Evolutionary conservation across 2,888 invertebrate species (phyloP), one percentile per base, ranked within the genome.

Genomic region (Eubasilissa splendida): DNA sequence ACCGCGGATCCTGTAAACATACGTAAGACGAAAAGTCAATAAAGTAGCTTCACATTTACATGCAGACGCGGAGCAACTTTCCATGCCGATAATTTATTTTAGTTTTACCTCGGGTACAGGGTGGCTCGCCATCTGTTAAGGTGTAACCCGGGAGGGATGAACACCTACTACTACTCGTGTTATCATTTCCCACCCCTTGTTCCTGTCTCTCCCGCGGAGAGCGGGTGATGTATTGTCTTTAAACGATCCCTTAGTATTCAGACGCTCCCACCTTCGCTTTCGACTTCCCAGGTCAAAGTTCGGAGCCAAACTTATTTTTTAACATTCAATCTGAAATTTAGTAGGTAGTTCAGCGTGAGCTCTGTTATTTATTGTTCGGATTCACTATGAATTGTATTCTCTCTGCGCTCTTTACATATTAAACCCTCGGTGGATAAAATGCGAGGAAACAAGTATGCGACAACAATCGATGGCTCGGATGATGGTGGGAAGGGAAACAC

Each of bases 221-320:
- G 76, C 65, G 65, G 65, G 77, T 77, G 77, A 77, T 68, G 77
- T 77, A 77, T 77, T 77, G 77, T 70, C 56, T 77, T 77, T 77
- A 77, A 77, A 77, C 77, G 77, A 77, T 77, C 77, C 77, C 68
- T 56, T 77, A 76, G 76, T 52, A 63, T 76, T 76, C 60, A 50
- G 73, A 58, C 59, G 22, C 73, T 22, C 33, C 58, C 58, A 22
- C 70, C 42, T 42, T 70, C 73, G 8, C 56, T 54, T 22, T 14
- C 73, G 54, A 73, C 75, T 50, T 22, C 60, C 53, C 63, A 54
- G 53, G 75, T 76, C 75, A 76, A 76, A 63, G 75, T 76, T 60
- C 63, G 52, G 50, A 76, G 60, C 63, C 63, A 22, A 76, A 76
- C 75, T 76, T 76, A 76, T 76, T 63, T 76, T 76, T 76, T 63